Conservation (phyloP, 2,113 vertebrate genomes). For the Nesogale talazaci region DNA sequence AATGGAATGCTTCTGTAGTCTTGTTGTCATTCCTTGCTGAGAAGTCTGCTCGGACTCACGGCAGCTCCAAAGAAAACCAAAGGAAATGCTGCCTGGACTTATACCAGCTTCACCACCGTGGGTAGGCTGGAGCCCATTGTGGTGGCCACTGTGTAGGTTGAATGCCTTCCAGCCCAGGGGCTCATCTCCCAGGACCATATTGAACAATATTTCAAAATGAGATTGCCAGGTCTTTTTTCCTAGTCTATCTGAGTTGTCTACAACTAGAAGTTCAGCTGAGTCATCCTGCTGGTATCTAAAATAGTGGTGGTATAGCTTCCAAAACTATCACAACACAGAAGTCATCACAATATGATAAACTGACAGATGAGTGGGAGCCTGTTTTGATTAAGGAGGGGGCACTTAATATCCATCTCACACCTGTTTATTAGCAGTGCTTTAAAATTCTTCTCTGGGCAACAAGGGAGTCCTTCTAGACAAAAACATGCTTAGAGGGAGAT, state of each 20-base stretch:
- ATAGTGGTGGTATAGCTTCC: neutral
- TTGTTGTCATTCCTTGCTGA: neutral
- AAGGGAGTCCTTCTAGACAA: constrained; percentile 6
- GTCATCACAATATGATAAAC: neutral
- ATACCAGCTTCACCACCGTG: neutral
- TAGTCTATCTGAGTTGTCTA: neutral
- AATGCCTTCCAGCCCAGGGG: neutral
- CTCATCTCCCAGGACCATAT: neutral
- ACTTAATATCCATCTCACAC: neutral
- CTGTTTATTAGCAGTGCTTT: constrained; percentile 11
- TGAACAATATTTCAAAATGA: neutral
- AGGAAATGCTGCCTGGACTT: neutral
- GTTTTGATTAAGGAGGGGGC: neutral
- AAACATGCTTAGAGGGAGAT: constrained; percentile 24
- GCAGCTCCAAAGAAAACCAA: neutral
- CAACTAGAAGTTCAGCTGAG: neutral
- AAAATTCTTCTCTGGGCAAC: constrained; percentile 34
- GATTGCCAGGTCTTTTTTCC: neutral
- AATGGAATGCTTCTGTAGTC: neutral
- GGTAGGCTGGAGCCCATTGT: neutral
- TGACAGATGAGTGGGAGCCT: neutral
- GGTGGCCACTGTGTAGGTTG: neutral
- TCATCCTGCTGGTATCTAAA: neutral
- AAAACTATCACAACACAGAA: neutral
- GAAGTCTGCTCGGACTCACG: neutral